Evolutionary conservation across 1,140 invertebrate species (phyloP), one percentile per base, ranked within the genome.

Genomic region (Drosophila pectinifera): DNA sequence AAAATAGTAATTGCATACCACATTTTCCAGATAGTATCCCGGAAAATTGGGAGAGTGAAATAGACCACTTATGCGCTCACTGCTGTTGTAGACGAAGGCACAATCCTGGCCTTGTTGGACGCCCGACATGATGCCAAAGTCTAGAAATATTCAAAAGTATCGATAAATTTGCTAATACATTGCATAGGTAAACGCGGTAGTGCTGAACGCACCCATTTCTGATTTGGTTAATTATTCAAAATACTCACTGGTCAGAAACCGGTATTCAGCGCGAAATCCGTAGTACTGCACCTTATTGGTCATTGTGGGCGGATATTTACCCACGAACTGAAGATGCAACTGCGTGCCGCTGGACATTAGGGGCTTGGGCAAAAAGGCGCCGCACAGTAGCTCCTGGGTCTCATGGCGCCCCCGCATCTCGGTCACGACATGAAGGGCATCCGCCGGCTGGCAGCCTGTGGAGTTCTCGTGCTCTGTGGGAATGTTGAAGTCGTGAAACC

Each of bases 1-100:
- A 92, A 99, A 99, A 92, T 97, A 97, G 92, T 98, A 99, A 93
- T 98, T 96, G 91, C 98, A 99, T 91, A 98, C 97, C 0, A 97
- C 97, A 91, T 98, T 96, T 67, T 97, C 94, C 0, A 98, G 97
- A 93, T 99, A 99, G 28, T 95, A 95, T 7, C 98, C 98, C 0
- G 98, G 98, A 90, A 96, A 98, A 93, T 99, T 99, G 1, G 98
- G 97, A 6, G 97, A 98, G 46, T 96, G 95, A 90, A 99, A 97
- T 18, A 96, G 96, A 13, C 98, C 98, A 83, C 95, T 96, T 68
- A 93, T 93, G 7, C 95, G 94, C 76, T 95, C 95, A 61, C 95
- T 96, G 92, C 97, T 97, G 92, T 96, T 96, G 93, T 95, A 97
- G 41, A 95, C 94, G 85, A 97, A 97, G 55, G 95, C 95, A 93